Evolutionary conservation across 2,888 invertebrate genomes (phyloP).

Genomic region (Onthophagus sagittarius): DNA sequence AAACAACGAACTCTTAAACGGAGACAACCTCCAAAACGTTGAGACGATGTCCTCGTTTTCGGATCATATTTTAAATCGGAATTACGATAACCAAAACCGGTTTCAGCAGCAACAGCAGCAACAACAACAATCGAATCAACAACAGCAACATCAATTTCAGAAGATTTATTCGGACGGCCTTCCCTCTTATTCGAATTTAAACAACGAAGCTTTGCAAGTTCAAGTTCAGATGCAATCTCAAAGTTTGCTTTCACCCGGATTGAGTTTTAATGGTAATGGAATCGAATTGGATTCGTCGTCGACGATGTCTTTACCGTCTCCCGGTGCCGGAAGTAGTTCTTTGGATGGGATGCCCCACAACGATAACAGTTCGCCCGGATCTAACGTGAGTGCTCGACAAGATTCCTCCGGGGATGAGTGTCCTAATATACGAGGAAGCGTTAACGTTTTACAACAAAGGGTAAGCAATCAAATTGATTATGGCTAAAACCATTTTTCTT

Average conservation of each 20-base stretch:
- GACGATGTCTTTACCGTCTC: constrained; percentile 78
- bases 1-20: constrained; percentile 60
- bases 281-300: constrained; percentile 69
- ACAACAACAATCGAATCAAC: constrained; percentile 15
- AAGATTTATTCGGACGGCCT: constrained; percentile 45
- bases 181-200: constrained; percentile 44
- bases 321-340: constrained; percentile 68
- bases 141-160: constrained; percentile 42
- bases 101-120: constrained; percentile 24
- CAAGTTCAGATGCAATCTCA: constrained; percentile 62
- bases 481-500: constrained; percentile 38
- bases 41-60: constrained; percentile 67
- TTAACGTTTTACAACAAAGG: constrained; percentile 78
- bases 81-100: constrained; percentile 39
- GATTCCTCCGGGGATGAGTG: constrained; percentile 56
- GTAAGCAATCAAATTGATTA: constrained; percentile 66
- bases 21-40: constrained; percentile 54
- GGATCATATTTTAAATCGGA: constrained; percentile 63
- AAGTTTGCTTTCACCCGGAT: constrained; percentile 51
- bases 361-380: constrained; percentile 57
- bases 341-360: constrained; percentile 62
- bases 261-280: constrained; percentile 63
- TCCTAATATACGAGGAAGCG: constrained; percentile 55
- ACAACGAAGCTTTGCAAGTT: constrained; percentile 52
- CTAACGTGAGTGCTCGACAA: constrained; percentile 66